Base-by-base conservation (phyloP, 2,888 invertebrate genomes). In the Lydus trimaculatus region DNA sequence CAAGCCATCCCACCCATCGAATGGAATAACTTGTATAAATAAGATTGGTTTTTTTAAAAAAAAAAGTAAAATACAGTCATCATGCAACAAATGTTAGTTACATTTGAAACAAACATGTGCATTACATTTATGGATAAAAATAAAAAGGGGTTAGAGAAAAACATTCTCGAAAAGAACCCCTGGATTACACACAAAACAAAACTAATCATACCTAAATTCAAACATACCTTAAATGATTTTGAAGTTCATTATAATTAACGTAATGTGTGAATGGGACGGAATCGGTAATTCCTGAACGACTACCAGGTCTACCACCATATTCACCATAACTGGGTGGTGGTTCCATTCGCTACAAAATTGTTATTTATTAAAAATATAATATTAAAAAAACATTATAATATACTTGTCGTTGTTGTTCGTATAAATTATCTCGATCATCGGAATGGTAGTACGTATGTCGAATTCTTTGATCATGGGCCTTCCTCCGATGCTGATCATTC, bases 211-310 rank as follows among this genome's bases (percentile, higher is more conserved):
- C 56, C 33, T 25, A 13, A n/a, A 48, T 8, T n/a, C 5, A 36
- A n/a, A 23, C n/a, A 31, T 56, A 68, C 74, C 72, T 94, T 78
- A 94, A 87, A 84, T 94, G 94, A 80, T 91, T 92, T 85, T 94
- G 94, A 79, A 95, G 90, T 85, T 95, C 94, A 82, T 94, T 93
- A 79, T 94, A 94, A 85, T 95, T 95, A 73, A 93, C 93, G 83
- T 94, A 94, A 83, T 95, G 94, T 58, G 88, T 88, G 78, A 88
- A 89, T 39, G 88, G 86, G 66, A 86, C 86, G 1, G 88, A 84
- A 68, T 89, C 89, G 3, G 87, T 85, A 67, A 88, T 87, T 4
- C 87, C 88, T 48, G 86, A 86, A 69, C 88, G 83, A 76, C 87
- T 88, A n/a, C 88, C 89, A 11, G 88, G 88, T 70, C 88, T 79